Percentiles rank a stretch among this genome's conserved stretches.
These are phyloP conservation scores for Parauchenoglanis punctatus DNA, from an alignment of 2,797 vertebrate genomes.

Conservation along the genomic window DNA sequence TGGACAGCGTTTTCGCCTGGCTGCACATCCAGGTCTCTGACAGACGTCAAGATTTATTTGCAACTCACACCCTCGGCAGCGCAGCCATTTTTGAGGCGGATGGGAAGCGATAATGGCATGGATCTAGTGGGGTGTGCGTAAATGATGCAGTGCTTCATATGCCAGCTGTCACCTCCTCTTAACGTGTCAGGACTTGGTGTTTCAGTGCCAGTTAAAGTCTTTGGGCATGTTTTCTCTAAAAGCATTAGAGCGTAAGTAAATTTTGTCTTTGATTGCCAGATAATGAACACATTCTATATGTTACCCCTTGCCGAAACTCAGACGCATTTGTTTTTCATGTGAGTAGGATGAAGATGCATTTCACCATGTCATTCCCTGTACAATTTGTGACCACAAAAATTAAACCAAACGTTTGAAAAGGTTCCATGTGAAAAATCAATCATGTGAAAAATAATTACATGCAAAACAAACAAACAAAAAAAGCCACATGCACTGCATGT, in stretches of 20 bases:
- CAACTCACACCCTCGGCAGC: constrained; percentile 19
- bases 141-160: constrained; percentile 51
- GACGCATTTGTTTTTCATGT: background rate
- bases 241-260: background rate
- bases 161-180: constrained; percentile 48
- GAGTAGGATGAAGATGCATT: background rate
- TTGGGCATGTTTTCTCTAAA: background rate
- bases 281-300: background rate
- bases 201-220: background rate
- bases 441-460: background rate
- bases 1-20: constrained; percentile 41
- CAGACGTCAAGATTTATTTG: constrained; percentile 32
- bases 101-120: constrained; percentile 36
- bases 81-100: background rate
- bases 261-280: background rate
- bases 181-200: constrained; percentile 20
- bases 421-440: background rate
- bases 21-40: constrained; percentile 31
- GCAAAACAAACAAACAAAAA: no score
- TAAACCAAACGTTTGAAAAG: background rate
- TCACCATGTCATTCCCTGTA: no score
- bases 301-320: background rate
- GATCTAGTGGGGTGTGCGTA: constrained; percentile 54
- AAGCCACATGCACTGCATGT: background rate
- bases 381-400: background rate